Evolutionary conservation across 2,888 invertebrate species (phyloP).

Genomic region (Stenoptilia bipunctidactyla): DNA sequence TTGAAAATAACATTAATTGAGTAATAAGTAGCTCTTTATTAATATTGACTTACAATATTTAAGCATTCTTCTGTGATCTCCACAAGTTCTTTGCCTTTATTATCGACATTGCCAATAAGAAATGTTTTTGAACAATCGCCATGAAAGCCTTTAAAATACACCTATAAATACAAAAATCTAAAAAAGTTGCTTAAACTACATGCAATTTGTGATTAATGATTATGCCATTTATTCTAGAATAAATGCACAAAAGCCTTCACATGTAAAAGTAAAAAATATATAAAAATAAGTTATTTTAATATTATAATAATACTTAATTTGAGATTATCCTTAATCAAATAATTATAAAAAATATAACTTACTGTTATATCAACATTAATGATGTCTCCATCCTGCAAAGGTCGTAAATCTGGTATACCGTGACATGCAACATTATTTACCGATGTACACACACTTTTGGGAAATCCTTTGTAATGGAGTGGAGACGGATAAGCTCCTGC

Average conservation of each 20-base stretch:
- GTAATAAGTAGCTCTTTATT: too few species aligned
- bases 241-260: too few species aligned
- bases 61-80: conserved; percentile 79
- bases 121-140: conserved; percentile 94
- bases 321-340: too few species aligned
- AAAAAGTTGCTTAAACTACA: conserved; percentile 6
- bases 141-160: conserved; percentile 86
- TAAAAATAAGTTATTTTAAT: too few species aligned
- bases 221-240: too few species aligned
- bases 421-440: conserved; percentile 93
- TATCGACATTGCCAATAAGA: conserved; percentile 86
- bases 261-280: too few species aligned
- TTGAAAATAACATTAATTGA: too few species aligned
- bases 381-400: conserved; percentile 87
- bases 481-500: conserved; percentile 92
- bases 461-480: conserved; percentile 84
- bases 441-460: conserved; percentile 92
- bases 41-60: conserved; percentile 60
- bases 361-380: conserved; percentile 93
- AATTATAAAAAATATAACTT: conserved; percentile 23
- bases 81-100: conserved; percentile 77
- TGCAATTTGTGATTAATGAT: too few species aligned
- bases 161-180: conserved; percentile 71
- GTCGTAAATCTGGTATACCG: conserved; percentile 90
- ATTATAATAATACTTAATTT: too few species aligned